Conservation (phyloP, 2,888 invertebrate species). For the Cephalotes varians region DNA sequence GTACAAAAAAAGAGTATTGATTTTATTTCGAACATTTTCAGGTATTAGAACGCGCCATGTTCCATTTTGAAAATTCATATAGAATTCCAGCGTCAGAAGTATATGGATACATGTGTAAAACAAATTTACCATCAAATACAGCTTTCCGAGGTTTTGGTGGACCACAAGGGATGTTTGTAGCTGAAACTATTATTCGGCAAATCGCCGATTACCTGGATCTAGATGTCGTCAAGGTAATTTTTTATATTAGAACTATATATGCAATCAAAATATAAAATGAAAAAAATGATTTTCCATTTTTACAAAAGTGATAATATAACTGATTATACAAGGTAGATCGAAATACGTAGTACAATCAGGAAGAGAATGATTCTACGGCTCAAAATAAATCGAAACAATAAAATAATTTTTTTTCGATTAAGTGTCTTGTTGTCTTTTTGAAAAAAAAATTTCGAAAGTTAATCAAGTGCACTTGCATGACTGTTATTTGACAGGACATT, state of each 20-base stretch:
- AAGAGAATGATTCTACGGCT: no score
- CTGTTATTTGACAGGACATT: no score
- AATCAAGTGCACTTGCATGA: no score
- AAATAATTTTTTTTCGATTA: no score
- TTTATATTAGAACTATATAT: neutral
- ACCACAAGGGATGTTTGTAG: slow-evolving; percentile 96
- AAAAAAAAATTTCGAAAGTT: no score
- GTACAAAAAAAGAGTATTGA: neutral
- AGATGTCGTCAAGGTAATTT: slow-evolving; percentile 88
- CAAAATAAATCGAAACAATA: no score
- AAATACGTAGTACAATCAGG: no score
- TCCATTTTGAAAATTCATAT: slow-evolving; percentile 94
- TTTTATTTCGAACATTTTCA: slow-evolving; percentile 80
- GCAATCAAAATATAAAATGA: neutral
- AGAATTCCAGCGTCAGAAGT: slow-evolving; percentile 91
- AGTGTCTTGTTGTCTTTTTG: no score
- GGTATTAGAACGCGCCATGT: slow-evolving; percentile 94
- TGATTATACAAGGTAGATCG: no score
- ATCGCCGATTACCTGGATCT: slow-evolving; percentile 91
- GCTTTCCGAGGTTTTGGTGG: slow-evolving; percentile 97
- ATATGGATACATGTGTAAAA: slow-evolving; percentile 92
- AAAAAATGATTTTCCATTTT: no score
- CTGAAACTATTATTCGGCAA: slow-evolving; percentile 92
- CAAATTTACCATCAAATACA: slow-evolving; percentile 96
- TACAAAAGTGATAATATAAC: no score